These are phyloP conservation scores for Malurus elegans DNA, from an alignment of 2,113 vertebrate species.

Conservation along the genomic window DNA sequence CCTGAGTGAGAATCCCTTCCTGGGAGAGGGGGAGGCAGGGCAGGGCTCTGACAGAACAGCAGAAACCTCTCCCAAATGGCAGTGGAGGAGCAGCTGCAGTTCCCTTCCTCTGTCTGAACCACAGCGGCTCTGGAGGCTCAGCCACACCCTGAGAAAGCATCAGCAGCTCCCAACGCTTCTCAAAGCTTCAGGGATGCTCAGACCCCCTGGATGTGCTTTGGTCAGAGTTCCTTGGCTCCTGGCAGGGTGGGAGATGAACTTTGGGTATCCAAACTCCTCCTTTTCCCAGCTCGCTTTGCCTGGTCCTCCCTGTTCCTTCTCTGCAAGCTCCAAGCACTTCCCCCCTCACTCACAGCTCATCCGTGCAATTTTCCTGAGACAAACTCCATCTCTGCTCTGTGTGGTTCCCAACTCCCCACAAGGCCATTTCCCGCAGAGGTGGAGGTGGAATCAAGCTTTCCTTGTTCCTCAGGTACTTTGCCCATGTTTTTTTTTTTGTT, in stretches of 20 bases:
- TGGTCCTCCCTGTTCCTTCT: background rate
- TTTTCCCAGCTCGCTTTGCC: background rate
- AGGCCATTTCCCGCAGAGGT: background rate
- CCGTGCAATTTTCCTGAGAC: background rate
- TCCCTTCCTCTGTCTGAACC: background rate
- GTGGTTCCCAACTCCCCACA: background rate
- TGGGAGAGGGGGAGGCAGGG: background rate
- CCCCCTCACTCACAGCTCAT: accelerated
- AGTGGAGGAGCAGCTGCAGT: background rate
- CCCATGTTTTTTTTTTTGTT: background rate
- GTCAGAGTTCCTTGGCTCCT: background rate
- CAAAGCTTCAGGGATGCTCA: background rate
- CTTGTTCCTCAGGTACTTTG: background rate
- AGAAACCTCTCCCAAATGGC: background rate
- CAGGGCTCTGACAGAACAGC: background rate
- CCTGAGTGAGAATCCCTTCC: background rate
- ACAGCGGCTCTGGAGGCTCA: background rate
- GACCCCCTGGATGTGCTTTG: background rate
- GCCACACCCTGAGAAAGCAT: background rate
- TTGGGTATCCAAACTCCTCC: background rate
- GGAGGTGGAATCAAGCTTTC: background rate
- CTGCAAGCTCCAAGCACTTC: background rate
- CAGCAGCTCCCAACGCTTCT: background rate
- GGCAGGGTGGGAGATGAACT: background rate
- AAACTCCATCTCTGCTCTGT: background rate